These are phyloP conservation scores for Lutjanus argentimaculatus DNA, from an alignment of 2,797 vertebrate genomes.

Conservation along the genomic window DNA sequence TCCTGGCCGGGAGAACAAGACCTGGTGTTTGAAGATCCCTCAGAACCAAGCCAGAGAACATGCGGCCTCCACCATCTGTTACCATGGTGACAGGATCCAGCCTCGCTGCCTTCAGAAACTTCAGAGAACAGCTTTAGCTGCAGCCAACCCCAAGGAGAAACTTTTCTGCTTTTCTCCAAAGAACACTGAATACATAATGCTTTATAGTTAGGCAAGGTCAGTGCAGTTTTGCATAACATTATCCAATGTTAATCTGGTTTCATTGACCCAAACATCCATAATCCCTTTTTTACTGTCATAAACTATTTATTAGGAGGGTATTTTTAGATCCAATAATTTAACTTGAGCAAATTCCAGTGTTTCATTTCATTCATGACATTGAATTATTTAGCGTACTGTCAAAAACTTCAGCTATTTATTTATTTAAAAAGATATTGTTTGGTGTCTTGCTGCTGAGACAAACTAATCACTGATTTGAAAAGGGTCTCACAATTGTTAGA, in stretches of 20 bases:
- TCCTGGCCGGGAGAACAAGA: conserved; percentile 23
- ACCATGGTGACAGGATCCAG: conserved; percentile 55
- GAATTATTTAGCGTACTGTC: neutral
- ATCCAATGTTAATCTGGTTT: neutral
- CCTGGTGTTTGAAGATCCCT: conserved; percentile 42
- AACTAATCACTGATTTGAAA: neutral
- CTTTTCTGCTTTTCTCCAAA: neutral
- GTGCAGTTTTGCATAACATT: neutral
- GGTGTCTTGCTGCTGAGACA: neutral
- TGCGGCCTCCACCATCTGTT: conserved; percentile 53
- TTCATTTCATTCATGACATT: neutral
- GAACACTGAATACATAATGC: neutral
- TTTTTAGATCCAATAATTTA: conserved; percentile 1
- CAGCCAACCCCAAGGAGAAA: conserved; percentile 24
- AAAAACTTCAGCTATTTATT: neutral
- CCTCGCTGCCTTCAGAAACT: conserved; percentile 40
- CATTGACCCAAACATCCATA: neutral
- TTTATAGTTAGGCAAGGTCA: neutral
- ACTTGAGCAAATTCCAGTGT: neutral
- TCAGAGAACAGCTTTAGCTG: conserved; percentile 30
- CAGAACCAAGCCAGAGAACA: conserved; percentile 29
- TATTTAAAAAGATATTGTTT: neutral
- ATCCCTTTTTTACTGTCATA: neutral
- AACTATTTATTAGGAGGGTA: neutral
- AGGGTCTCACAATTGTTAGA: conserved; percentile 6